Conservation (phyloP, 2,888 invertebrate species). For the Galerucella calmariensis region DNA sequence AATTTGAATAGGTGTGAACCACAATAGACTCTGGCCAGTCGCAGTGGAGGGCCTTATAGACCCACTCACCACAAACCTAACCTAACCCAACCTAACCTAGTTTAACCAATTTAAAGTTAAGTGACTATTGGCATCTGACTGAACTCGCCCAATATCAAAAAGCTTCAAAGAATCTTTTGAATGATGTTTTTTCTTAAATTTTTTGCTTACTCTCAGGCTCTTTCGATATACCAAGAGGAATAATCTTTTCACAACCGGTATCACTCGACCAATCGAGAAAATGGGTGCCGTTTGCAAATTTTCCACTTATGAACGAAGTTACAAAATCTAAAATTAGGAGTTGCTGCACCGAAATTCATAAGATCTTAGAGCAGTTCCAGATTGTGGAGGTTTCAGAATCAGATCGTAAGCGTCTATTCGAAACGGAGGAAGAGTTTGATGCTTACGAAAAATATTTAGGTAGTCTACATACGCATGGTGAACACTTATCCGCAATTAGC, state of each 20-base stretch:
- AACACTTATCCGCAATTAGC: not conserved
- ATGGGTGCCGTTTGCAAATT: constrained; percentile 64
- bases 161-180: not conserved
- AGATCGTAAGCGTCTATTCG: not conserved
- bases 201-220: constrained; percentile 54
- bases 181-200: not conserved
- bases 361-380: not conserved
- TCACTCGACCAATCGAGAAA: constrained; percentile 62
- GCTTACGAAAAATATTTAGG: constrained; percentile 7
- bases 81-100: too few relatives aligned
- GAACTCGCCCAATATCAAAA: too few relatives aligned
- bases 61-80: too few relatives aligned
- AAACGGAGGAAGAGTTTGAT: constrained; percentile 7
- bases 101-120: too few relatives aligned
- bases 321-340: constrained; percentile 35
- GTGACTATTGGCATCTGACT: too few relatives aligned
- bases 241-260: constrained; percentile 71
- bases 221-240: constrained; percentile 68
- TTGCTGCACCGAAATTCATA: constrained; percentile 19
- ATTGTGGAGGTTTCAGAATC: not conserved
- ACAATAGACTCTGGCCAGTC: too few relatives aligned
- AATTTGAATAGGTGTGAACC: too few relatives aligned
- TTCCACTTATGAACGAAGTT: constrained; percentile 49
- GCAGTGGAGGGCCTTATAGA: too few relatives aligned
- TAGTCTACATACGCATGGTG: not conserved